These are phyloP conservation scores for Corythornis cristatus DNA, from an alignment of 2,113 vertebrate genomes.

Conservation along the genomic window DNA sequence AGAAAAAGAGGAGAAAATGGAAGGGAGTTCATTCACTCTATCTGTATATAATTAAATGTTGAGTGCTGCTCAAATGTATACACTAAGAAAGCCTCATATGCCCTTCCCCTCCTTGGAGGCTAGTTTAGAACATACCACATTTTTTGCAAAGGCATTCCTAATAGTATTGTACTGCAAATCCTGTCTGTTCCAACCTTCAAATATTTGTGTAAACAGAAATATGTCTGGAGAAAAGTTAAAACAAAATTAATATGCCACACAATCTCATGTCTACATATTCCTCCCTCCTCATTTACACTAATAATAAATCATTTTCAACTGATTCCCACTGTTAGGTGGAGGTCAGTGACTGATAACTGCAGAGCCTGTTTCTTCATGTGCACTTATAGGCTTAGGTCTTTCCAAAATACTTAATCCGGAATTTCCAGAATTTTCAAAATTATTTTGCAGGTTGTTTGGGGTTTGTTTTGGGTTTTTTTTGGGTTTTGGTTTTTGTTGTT, in stretches of 20 bases:
- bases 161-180: slow-evolving; percentile 76
- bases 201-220: slow-evolving; percentile 81
- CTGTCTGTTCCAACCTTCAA: slow-evolving; percentile 77
- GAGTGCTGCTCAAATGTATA: neutral
- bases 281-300: slow-evolving; percentile 51
- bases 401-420: slow-evolving; percentile 28
- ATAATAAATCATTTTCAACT: slow-evolving; percentile 21
- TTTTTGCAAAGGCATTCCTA: slow-evolving; percentile 73
- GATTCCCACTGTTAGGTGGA: slow-evolving; percentile 40
- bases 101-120: neutral
- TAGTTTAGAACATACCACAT: slow-evolving; percentile 69
- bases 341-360: slow-evolving; percentile 62
- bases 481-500: neutral
- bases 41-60: slow-evolving; percentile 24
- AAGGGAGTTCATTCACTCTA: neutral
- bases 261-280: slow-evolving; percentile 21
- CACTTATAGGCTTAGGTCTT: slow-evolving; percentile 3
- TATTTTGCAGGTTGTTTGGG: neutral
- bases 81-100: neutral
- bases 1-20: neutral
- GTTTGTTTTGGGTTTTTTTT: neutral
- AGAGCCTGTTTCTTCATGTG: slow-evolving; percentile 39
- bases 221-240: slow-evolving; percentile 75
- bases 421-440: slow-evolving; percentile 32
- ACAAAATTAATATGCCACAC: slow-evolving; percentile 63